Percentiles rank a stretch among this genome's conserved stretches.
phyloP scores from a whole-genome alignment of 1,140 invertebrate genomes.

The Melitaea cinxia region DNA sequence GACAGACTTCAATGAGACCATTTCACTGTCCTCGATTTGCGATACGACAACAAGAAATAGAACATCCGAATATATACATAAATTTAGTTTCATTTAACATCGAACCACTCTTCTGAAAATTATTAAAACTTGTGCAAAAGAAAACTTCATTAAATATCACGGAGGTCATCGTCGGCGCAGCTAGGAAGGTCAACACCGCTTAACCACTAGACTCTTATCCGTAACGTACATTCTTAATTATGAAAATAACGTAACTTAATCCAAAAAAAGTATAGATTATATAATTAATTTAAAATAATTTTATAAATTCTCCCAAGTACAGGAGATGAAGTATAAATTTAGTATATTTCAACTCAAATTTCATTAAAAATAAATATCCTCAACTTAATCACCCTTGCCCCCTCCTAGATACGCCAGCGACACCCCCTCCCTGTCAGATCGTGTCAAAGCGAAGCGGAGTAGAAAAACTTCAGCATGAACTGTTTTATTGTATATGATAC shows the following conservation, averaged over 20 bases:
- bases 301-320: too few relatives aligned
- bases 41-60: not conserved
- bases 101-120: not conserved
- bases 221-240: too few relatives aligned
- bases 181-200: not conserved
- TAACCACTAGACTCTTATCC: too few relatives aligned
- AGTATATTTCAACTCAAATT: not conserved
- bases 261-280: too few relatives aligned
- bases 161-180: not conserved
- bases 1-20: not conserved
- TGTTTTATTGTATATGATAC: conserved; percentile 44
- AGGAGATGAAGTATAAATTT: too few relatives aligned
- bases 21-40: not conserved
- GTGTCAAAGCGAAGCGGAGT: conserved; percentile 47
- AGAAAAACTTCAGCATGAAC: conserved; percentile 44
- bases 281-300: too few relatives aligned
- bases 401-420: not conserved
- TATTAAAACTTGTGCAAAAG: conserved; percentile 1
- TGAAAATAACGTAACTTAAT: too few relatives aligned
- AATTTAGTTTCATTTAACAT: not conserved
- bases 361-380: not conserved
- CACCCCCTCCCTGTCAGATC: not conserved
- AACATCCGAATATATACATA: conserved; percentile 5
- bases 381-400: not conserved
- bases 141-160: not conserved